Percentiles rank a stretch among this genome's conserved stretches.
These are phyloP conservation scores for Silurus asotus DNA, from an alignment of 2,113 vertebrate genomes.

Conservation along the genomic window DNA sequence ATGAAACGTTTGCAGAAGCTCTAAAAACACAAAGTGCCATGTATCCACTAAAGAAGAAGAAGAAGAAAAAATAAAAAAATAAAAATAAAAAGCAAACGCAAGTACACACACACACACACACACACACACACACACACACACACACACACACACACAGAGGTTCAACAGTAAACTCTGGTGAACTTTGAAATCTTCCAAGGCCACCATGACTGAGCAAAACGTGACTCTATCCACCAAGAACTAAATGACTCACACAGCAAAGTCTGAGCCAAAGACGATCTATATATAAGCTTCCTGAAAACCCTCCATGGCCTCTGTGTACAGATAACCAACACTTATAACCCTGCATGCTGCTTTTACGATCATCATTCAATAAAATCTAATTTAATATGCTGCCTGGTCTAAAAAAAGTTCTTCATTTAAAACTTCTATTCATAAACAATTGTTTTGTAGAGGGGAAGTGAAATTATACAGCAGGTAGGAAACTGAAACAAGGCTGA, in stretches of 20 bases:
- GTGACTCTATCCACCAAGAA: constrained; percentile 4
- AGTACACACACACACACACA: neutral
- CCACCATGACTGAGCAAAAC: constrained; percentile 38
- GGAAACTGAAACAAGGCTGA: neutral
- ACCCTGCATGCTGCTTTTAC: neutral
- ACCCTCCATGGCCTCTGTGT: neutral
- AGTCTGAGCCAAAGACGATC: constrained; percentile 6
- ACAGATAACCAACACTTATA: neutral
- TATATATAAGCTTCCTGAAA: constrained; percentile 40
- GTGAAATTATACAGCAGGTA: neutral
- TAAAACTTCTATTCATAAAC: neutral
- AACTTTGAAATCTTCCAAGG: constrained; percentile 40
- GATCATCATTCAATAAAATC: neutral
- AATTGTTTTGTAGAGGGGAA: neutral
- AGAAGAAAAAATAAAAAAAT: no score
- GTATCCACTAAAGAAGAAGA: neutral
- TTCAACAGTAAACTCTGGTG: neutral
- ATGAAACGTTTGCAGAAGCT: neutral
- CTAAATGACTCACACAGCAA: constrained; percentile 25
- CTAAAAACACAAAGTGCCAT: neutral
- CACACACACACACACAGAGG: neutral
- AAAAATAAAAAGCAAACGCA: neutral
- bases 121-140: neutral
- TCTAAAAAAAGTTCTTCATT: neutral
- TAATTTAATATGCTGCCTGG: neutral